Evolutionary conservation across 1,140 invertebrate species (phyloP).

Genomic region (Diploscapter pachys): DNA sequence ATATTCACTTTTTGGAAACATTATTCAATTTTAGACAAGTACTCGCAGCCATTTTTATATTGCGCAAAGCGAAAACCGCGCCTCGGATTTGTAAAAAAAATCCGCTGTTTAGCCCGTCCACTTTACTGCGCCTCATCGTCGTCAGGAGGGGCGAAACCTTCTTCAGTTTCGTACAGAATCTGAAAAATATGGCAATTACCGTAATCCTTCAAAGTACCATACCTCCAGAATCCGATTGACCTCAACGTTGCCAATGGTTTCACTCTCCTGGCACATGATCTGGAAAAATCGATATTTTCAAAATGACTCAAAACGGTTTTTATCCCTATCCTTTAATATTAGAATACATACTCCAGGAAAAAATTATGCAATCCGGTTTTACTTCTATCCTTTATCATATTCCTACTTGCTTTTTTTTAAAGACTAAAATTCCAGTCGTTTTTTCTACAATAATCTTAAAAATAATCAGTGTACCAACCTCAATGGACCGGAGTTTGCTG

Average conservation of each 20-base stretch:
- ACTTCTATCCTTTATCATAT: too few relatives aligned
- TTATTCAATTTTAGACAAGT: too few relatives aligned
- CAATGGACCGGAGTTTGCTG: conserved; percentile 93
- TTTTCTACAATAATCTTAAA: background rate
- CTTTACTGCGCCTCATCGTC: conserved; percentile 17
- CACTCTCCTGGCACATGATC: conserved; percentile 78
- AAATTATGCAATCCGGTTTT: too few relatives aligned
- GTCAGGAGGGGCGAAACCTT: conserved; percentile 38
- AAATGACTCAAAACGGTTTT: background rate
- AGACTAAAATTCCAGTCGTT: too few relatives aligned
- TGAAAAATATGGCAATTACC: background rate
- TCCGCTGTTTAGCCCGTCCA: too few relatives aligned
- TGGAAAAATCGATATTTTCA: conserved; percentile 1
- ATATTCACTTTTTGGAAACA: background rate
- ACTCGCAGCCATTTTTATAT: too few relatives aligned
- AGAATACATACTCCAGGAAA: background rate
- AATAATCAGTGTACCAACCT: conserved; percentile 59
- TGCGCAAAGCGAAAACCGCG: too few relatives aligned
- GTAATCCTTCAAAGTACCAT: too few relatives aligned
- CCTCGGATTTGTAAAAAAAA: too few relatives aligned
- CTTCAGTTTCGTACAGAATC: conserved; percentile 89
- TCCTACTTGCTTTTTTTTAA: too few relatives aligned
- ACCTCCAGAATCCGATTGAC: conserved; percentile 82
- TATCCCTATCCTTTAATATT: background rate
- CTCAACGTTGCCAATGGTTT: conserved; percentile 67